Base-by-base conservation (phyloP, 2,888 invertebrate species). In the Mythimna albipuncta region DNA sequence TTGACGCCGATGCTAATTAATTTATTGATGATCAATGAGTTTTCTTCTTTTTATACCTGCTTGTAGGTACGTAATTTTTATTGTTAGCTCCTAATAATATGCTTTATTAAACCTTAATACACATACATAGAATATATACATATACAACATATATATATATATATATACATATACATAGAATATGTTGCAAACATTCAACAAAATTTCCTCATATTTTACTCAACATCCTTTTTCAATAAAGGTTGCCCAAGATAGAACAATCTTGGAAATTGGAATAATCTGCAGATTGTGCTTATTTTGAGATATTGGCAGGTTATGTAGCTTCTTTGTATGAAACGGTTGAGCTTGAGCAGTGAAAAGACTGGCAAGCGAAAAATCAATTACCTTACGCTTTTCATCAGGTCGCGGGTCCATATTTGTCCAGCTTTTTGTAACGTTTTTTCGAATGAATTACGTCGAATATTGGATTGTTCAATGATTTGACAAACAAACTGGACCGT, bases 281-380 rank as follows among this genome's bases (percentile, higher is more conserved):
- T 52, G 44, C 32, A 2, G n/a, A 47, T 75, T 58, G 59, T 10
- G 50, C 52, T 72, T 62, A 64, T 59, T 52, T 61, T 50, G 55
- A 38, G 10, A 72, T 72, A 68, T 79, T 68, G 67, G 26, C 64
- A 67, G 66, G 58, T 47, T 64, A 65, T 75, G 44, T 57, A 59
- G 69, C 64, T 50, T 71, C 41, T 58, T 54, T 38, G 71, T 55
- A 65, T 64, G n/a, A 66, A 65, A 77, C 38, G 13, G 19, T 68
- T 68, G 54, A 44, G 62, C n/a, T 59, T 52, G 50, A 65, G 63
- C 26, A 62, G 11, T 52, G 62, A 47, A 81, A 77, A 69, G 38
- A 47, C 44, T 50, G 41, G 50, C 6, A 21, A 64, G 32, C 55
- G 47, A 69, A 67, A 71, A 70, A 57, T 32, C 67, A 66, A 82